Evolutionary conservation across 2,888 invertebrate species (phyloP).

Genomic region (Gandaritis pyraliata): DNA sequence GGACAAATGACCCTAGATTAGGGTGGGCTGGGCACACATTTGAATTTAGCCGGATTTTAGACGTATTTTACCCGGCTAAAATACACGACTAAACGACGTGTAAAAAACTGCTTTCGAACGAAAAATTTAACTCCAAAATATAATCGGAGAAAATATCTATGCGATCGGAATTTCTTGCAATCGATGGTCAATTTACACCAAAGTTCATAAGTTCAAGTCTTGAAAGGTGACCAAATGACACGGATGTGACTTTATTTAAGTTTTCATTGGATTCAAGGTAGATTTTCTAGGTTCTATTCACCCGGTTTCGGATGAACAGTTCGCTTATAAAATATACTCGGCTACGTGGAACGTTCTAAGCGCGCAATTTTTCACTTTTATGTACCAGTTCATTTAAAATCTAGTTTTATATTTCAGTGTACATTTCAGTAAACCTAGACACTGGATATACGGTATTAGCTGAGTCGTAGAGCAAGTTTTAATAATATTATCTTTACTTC

Average conservation of each 20-base stretch:
- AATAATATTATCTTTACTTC: neutral
- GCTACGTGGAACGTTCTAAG: conserved; percentile 10
- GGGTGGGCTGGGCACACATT: conserved; percentile 1
- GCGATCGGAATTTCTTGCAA: too few relatives aligned
- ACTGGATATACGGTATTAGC: neutral
- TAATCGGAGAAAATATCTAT: too few relatives aligned
- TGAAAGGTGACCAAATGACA: too few relatives aligned
- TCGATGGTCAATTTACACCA: too few relatives aligned
- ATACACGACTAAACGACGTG: neutral
- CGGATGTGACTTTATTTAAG: too few relatives aligned
- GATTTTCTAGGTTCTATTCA: neutral
- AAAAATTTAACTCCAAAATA: too few relatives aligned
- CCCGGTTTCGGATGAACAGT: conserved; percentile 8
- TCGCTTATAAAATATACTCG: conserved; percentile 29
- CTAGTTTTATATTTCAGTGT: conserved; percentile 19
- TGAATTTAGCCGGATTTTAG: conserved; percentile 14
- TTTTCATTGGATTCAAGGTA: too few relatives aligned
- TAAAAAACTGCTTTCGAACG: too few relatives aligned
- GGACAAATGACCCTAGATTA: conserved; percentile 51
- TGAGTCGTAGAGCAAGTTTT: neutral
- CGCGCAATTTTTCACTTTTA: conserved; percentile 29
- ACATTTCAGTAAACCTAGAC: conserved; percentile 14
- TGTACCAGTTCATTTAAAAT: conserved; percentile 28
- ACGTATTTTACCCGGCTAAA: conserved; percentile 1
- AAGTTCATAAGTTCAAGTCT: too few relatives aligned